Evolutionary conservation across 1,140 invertebrate species (phyloP), one percentile per base, ranked within the genome.

Genomic region (Scaptomyza montana): DNA sequence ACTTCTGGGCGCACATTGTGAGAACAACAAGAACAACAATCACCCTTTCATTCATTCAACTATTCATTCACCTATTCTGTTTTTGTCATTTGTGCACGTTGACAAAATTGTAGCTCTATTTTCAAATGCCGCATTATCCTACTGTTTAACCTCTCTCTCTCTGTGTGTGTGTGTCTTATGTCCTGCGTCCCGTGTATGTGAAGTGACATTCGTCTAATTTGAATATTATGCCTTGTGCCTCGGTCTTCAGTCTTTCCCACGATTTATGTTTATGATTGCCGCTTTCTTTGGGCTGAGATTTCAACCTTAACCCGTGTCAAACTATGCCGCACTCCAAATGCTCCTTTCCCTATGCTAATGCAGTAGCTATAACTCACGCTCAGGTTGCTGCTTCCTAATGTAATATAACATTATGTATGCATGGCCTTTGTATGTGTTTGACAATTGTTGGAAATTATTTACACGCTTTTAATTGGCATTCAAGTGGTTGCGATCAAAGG

Each of bases 391-490:
- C 65, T 51, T 36, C 39, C 64, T 19, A 51, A 59, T 61, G 56
- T 53, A 47, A 62, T 62, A 36, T 3, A 55, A 63, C 33, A 47
- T 74, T 75, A 78, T 78, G 65, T 78, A 87, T 73, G 60, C 72
- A 63, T 21, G 36, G 43, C 75, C 61, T 71, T 87, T 87, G 82
- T 86, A 56, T 76, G 82, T 59, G 82, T 59, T 64, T 53, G 60
- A 67, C 74, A 89, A 87, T 87, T 87, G 82, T 89, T 82, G 62
- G 78, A 87, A 89, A 73, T 89, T 89, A 87, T 87, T 87, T 87
- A 87, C 82, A 87, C 84, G 77, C 68, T 87, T 89, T 87, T 87
- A 87, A 87, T 87, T 87, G 82, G 82, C 82, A 70, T 81, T 87
- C 82, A 87, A 87, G 82, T 87, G 82, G 79, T 74, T 73, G 75